Conservation (phyloP, 2,888 invertebrate genomes). For the Strigamia crassipes region DNA sequence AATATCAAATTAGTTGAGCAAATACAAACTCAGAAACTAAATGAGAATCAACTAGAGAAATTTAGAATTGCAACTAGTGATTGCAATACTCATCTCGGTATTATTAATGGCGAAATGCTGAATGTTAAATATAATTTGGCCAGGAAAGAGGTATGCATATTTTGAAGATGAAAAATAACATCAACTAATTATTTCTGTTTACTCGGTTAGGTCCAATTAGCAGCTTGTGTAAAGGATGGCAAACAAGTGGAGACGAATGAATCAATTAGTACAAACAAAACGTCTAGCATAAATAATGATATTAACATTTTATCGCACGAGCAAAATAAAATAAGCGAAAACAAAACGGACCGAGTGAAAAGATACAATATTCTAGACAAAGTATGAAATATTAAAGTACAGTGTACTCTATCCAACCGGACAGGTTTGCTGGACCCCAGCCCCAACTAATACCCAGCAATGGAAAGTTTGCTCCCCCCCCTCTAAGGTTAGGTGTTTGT, state of each 20-base stretch:
- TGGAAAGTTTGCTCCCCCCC: no score
- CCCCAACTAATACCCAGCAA: no score
- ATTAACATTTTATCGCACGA: not conserved
- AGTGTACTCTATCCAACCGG: no score
- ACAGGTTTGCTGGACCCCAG: no score
- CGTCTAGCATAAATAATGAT: not conserved
- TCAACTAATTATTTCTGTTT: not conserved
- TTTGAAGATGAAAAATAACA: not conserved
- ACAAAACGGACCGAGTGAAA: not conserved
- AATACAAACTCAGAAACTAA: not conserved
- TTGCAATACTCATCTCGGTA: not conserved
- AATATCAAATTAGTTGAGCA: slow-evolving; percentile 17
- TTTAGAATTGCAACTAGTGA: not conserved
- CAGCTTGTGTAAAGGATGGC: not conserved
- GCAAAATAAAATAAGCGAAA: not conserved
- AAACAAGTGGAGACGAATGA: not conserved
- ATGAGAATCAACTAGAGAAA: not conserved
- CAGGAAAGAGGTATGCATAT: not conserved
- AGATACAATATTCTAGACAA: not conserved
- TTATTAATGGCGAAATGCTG: not conserved
- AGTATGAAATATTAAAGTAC: not conserved
- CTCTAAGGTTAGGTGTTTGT: no score
- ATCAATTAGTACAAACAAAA: not conserved
- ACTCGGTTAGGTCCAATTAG: not conserved
- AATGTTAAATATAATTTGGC: not conserved